A percentile compares a stretch with the other conserved stretches of the same genome.
Evolutionary conservation across 2,888 invertebrate genomes (phyloP).

Genomic region (Lasioglossum morio): DNA sequence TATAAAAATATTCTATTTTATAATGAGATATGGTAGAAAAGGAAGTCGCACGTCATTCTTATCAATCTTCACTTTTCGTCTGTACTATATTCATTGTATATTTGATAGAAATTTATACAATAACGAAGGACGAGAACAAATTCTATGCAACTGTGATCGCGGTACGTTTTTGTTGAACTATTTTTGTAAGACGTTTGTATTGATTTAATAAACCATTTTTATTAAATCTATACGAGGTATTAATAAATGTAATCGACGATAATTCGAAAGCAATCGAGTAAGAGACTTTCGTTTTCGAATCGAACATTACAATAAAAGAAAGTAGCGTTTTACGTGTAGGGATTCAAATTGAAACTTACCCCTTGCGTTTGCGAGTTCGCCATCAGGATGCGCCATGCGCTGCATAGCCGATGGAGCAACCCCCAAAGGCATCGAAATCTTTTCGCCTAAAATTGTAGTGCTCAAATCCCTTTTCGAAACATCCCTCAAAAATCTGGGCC

Average conservation of each 20-base stretch:
- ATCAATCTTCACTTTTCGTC: slow-evolving; percentile 17
- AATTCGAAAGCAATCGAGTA: background rate
- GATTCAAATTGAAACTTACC: slow-evolving; percentile 85
- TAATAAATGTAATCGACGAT: slow-evolving; percentile 24
- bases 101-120: slow-evolving; percentile 6
- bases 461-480: slow-evolving; percentile 88
- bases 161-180: slow-evolving; percentile 47
- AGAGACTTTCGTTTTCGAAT: background rate
- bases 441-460: slow-evolving; percentile 88
- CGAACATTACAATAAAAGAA: background rate
- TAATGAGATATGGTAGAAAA: slow-evolving; percentile 12
- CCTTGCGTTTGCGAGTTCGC: slow-evolving; percentile 93
- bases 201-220: slow-evolving; percentile 67
- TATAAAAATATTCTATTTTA: slow-evolving; percentile 21
- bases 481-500: slow-evolving; percentile 91
- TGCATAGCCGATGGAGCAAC: slow-evolving; percentile 97
- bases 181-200: slow-evolving; percentile 62
- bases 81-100: slow-evolving; percentile 2
- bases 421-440: slow-evolving; percentile 90
- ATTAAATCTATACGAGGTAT: slow-evolving; percentile 51
- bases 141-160: slow-evolving; percentile 52
- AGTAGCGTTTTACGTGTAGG: background rate
- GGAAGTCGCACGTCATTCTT: background rate
- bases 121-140: background rate
- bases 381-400: slow-evolving; percentile 94